These are phyloP conservation scores for Auanema sp. DNA, from an alignment of 2,888 invertebrate species.

Conservation along the genomic window DNA sequence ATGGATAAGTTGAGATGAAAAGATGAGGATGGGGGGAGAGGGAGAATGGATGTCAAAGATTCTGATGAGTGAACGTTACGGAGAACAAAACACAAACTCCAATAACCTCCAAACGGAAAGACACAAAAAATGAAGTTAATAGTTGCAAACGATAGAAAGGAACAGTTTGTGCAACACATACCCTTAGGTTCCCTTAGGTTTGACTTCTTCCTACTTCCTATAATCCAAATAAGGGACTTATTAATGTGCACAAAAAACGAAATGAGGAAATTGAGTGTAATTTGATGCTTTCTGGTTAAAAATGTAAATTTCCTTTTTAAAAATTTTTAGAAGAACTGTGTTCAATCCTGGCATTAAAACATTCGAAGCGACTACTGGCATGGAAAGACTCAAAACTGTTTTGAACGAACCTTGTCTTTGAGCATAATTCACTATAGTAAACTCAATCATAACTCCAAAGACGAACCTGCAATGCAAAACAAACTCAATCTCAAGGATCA, in stretches of 20 bases:
- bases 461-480: slow-evolving; percentile 40
- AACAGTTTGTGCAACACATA: too few relatives aligned
- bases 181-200: too few relatives aligned
- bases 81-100: too few relatives aligned
- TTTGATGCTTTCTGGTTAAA: background rate
- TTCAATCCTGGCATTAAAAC: background rate
- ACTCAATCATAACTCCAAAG: slow-evolving; percentile 56
- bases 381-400: background rate
- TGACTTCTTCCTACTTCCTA: too few relatives aligned
- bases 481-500: background rate
- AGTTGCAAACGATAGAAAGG: too few relatives aligned
- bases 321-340: background rate
- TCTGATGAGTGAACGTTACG: too few relatives aligned
- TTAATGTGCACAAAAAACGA: too few relatives aligned
- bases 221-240: too few relatives aligned
- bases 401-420: slow-evolving; percentile 46
- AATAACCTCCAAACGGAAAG: too few relatives aligned
- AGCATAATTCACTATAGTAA: slow-evolving; percentile 53
- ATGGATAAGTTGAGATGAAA: background rate
- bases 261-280: background rate
- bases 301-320: background rate
- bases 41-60: too few relatives aligned
- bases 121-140: too few relatives aligned
- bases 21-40: background rate
- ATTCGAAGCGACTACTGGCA: background rate